phyloP scores from a whole-genome alignment of 1,140 invertebrate species.

The Zaprionus africanus region DNA sequence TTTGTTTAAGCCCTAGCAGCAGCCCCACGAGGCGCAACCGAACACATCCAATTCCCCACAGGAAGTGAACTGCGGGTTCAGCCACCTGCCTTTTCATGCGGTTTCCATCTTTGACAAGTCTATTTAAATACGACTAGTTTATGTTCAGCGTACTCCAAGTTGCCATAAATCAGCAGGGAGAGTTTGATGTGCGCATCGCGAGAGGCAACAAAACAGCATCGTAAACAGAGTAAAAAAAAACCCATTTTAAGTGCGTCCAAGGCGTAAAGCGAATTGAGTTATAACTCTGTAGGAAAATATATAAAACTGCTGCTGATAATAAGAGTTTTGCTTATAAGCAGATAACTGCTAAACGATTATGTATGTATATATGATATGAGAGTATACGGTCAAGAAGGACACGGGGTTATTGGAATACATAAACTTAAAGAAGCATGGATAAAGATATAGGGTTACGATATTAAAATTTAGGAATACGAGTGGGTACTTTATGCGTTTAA shows the following conservation, averaged over 20 bases:
- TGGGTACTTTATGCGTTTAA: background rate
- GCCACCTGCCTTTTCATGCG: conserved; percentile 60
- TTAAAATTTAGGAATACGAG: background rate
- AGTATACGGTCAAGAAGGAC: too few species aligned
- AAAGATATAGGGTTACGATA: background rate
- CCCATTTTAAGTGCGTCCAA: conserved; percentile 11
- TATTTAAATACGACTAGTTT: conserved; percentile 54
- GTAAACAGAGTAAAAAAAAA: conserved; percentile 13
- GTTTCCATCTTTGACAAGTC: conserved; percentile 40
- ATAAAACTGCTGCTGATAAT: background rate
- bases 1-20: conserved; percentile 61
- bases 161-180: conserved; percentile 59
- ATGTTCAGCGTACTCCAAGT: conserved; percentile 41
- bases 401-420: too few species aligned
- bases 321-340: background rate
- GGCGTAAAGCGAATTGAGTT: background rate
- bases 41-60: conserved; percentile 35
- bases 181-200: conserved; percentile 26
- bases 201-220: conserved; percentile 35
- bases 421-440: too few species aligned
- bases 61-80: conserved; percentile 49
- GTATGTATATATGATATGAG: too few species aligned
- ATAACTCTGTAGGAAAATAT: background rate
- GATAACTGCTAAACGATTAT: background rate
- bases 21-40: conserved; percentile 37